Evolutionary conservation across 2,888 invertebrate species (phyloP), one percentile per base, ranked within the genome.

Genomic region (Caenorhabditis japonica): DNA sequence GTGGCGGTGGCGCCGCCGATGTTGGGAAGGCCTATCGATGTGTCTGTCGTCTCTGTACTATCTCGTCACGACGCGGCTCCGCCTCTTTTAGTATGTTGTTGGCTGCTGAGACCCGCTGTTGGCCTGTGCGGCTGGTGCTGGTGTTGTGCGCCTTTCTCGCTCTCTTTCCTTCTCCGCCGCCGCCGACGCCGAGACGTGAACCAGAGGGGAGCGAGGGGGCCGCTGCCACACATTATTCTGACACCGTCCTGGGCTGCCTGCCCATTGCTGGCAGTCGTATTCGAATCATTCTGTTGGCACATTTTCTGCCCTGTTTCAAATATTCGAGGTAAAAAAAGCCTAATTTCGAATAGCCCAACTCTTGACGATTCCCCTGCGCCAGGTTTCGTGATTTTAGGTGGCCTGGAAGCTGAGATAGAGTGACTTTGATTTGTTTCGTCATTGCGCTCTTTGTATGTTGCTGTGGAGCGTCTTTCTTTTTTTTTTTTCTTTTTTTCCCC

Each of bases 41-140:
- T 41, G 30, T 23, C 30, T 39, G 7, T 13, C 41, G 25, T 10
- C 10, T 25, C 30, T 4, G 12, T 15, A 17, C n/a, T 13, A 15
- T 12, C 8, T 17, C 4, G 39, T 5, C 5, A n/a, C 8, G 39
- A 39, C 10, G 23, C 15, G 43, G 58, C 66, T 58, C 58, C 58
- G 66, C 66, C 58, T 56, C 66, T 66, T 56, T 56, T 58, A 58
- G 66, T 66, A 58, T 62, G 52, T 58, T 60, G 56, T 44, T 61
- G 61, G 36, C 25, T 43, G 52, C 30, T 33, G 58, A 43, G 41
- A 27, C 41, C 55, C 36, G 43, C 56, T 56, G 56, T 43, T 56
- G 56, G 44, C 44, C 43, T 56, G 43, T 43, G 44, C 44, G 47
- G 49, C 59, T 59, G 59, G 19, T 59, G 59, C 44, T 49, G 60